These are phyloP conservation scores for Nephila pilipes DNA, from an alignment of 1,140 invertebrate species.

Conservation along the genomic window DNA sequence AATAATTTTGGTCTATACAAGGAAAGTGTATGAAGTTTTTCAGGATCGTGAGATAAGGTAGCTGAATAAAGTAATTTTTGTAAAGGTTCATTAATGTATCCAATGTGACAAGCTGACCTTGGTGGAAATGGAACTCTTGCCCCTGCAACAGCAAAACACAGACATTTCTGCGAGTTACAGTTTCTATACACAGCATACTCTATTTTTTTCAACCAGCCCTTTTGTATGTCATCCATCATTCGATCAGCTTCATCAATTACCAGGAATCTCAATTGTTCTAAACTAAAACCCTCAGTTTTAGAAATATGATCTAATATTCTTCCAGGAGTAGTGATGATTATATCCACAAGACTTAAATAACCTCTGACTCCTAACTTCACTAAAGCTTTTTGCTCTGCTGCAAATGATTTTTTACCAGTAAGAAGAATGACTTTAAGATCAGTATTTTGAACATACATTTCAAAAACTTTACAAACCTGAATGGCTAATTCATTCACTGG, in stretches of 20 bases:
- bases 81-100: constrained; percentile 81
- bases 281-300: constrained; percentile 91
- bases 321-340: constrained; percentile 96
- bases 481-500: constrained; percentile 95
- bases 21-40: constrained; percentile 92
- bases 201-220: constrained; percentile 92
- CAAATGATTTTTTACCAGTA: constrained; percentile 87
- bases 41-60: constrained; percentile 96
- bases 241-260: constrained; percentile 96
- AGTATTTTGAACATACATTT: constrained; percentile 87
- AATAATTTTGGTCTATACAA: constrained; percentile 96
- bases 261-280: constrained; percentile 90
- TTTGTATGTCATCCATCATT: constrained; percentile 93
- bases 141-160: not conserved
- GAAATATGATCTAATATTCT: constrained; percentile 95
- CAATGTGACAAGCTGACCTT: constrained; percentile 61
- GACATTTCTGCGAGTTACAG: not conserved
- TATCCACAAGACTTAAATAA: constrained; percentile 85
- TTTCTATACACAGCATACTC: constrained; percentile 79
- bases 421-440: constrained; percentile 88
- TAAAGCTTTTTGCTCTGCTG: constrained; percentile 88
- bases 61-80: constrained; percentile 98
- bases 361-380: constrained; percentile 84
- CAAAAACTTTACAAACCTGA: constrained; percentile 87
- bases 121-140: not conserved